Evolutionary conservation across 2,888 invertebrate species (phyloP).

Genomic region (Leptopilina syphax): DNA sequence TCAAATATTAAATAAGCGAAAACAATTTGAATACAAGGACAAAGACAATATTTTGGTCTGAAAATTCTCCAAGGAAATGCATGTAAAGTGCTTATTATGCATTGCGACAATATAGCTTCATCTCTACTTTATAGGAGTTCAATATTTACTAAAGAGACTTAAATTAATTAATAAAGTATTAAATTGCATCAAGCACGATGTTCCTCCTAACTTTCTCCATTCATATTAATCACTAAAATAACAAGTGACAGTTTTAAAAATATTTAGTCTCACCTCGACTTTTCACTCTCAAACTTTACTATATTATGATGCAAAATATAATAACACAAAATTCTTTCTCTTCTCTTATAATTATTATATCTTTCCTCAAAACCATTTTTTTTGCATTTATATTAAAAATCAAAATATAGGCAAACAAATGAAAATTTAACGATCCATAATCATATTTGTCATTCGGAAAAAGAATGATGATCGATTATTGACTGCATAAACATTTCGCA

Average conservation of each 20-base stretch:
- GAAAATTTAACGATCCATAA: too few relatives aligned
- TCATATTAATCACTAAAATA: conserved; percentile 6
- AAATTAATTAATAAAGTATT: conserved; percentile 26
- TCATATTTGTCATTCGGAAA: too few relatives aligned
- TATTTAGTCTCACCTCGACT: neutral
- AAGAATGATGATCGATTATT: too few relatives aligned
- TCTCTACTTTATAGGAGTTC: neutral
- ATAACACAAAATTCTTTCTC: too few relatives aligned
- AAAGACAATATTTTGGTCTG: conserved; percentile 1
- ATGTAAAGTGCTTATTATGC: conserved; percentile 38
- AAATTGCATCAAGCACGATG: conserved; percentile 6
- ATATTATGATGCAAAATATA: neutral
- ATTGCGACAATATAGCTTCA: neutral
- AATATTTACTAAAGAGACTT: conserved; percentile 4
- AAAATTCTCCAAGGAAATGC: conserved; percentile 31
- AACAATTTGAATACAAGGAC: conserved; percentile 4
- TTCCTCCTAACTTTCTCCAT: neutral
- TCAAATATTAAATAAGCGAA: neutral
- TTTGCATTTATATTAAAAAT: too few relatives aligned
- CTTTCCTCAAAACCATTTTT: too few relatives aligned
- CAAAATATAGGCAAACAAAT: too few relatives aligned
- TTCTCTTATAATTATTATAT: too few relatives aligned
- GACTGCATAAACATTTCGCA: too few relatives aligned
- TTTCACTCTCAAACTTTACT: neutral
- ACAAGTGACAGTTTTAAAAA: neutral